Percentiles rank a stretch among this genome's conserved stretches.
Evolutionary conservation across 2,888 invertebrate species (phyloP).

Genomic region (Hypercompe scribonia): DNA sequence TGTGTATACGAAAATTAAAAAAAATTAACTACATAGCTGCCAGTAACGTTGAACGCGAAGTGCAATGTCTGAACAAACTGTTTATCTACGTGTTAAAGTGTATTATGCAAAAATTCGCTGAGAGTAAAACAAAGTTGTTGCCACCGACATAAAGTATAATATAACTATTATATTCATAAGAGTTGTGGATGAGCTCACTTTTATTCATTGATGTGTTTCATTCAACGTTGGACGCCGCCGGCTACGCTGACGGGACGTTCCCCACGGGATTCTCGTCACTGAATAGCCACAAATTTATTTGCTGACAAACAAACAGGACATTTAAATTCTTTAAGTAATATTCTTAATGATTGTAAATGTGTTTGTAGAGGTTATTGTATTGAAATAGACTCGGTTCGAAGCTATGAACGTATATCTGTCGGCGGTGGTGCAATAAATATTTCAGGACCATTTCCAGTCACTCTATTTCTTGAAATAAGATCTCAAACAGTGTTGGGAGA

Average conservation of each 20-base stretch:
- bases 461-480: conserved; percentile 44
- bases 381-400: conserved; percentile 2
- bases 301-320: conserved; percentile 12
- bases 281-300: conserved; percentile 8
- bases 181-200: not conserved
- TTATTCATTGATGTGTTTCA: conserved; percentile 9
- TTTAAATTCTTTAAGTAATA: conserved; percentile 7
- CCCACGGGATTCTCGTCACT: not conserved
- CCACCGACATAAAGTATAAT: not conserved
- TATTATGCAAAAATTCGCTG: conserved; percentile 1
- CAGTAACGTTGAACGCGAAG: not conserved
- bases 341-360: conserved; percentile 3
- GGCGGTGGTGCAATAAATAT: conserved; percentile 34
- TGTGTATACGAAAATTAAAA: not conserved
- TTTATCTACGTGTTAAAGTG: not conserved
- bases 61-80: not conserved
- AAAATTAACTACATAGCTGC: not conserved
- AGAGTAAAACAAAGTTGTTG: not conserved
- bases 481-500: conserved; percentile 38
- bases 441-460: conserved; percentile 40
- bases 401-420: conserved; percentile 14
- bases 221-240: conserved; percentile 8
- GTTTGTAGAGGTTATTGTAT: conserved; percentile 9
- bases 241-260: not conserved
- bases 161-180: not conserved